Evolutionary conservation across 2,888 invertebrate species (phyloP), one percentile per base, ranked within the genome.

Genomic region (Atethmia centrago): DNA sequence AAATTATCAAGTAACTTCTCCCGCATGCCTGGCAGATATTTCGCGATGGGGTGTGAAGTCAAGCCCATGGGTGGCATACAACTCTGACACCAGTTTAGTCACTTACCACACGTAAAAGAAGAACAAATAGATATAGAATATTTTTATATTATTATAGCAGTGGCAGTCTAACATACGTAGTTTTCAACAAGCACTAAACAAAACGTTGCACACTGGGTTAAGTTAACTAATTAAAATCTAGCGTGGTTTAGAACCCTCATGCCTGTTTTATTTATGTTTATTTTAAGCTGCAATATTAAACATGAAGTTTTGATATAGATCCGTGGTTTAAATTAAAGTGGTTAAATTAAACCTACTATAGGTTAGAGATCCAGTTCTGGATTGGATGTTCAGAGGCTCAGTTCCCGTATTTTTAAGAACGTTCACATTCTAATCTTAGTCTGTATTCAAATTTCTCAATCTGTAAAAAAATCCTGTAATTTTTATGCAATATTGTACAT

Each of bases 191-290:
- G 12, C 74, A 74, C n/a, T 31, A 42, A 59, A 58, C 42, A 51
- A 74, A n/a, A 36, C n/a, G n/a, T 58, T 42, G 16, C 71, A 31
- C 40, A 40, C 28, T 42, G 40, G n/a, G 40, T n/a, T 21, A 58
- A 58, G 49, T 58, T 59, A 12, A n/a, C 40, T 40, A 47, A 55
- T 74, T 72, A 72, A 63, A 74, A 55, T 28, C 36, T 40, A 71
- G 36, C 36, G 36, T 63, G 21, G 42, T 59, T 49, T 51, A 72
- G 40, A 55, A 61, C 28, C 36, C 9, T 45, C 45, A 21, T 49
- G 10, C 25, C 19, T n/a, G 28, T 36, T 36, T 36, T 36, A 36
- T n/a, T n/a, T n/a, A n/a, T n/a, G n/a, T n/a, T n/a, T 36, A 42
- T 70, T 73, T n/a, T 45, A 28, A 61, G 45, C 28, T 62, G 5